Conservation (phyloP, 2,888 invertebrate genomes). For the Synanthedon tipuliformis region DNA sequence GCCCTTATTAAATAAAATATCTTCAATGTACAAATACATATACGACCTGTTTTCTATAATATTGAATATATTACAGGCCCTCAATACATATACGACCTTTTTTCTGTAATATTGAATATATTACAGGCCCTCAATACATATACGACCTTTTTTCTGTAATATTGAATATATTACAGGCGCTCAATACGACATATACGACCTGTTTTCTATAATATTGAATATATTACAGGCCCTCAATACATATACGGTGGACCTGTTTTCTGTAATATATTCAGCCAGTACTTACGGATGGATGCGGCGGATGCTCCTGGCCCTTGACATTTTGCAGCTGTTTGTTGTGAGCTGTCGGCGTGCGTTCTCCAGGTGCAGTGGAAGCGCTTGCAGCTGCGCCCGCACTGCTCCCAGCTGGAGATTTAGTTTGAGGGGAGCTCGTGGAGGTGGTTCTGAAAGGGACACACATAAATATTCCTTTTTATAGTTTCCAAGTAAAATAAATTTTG, state of each 20-base stretch:
- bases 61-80: too few species aligned
- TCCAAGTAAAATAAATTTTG: too few species aligned
- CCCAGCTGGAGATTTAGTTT: slow-evolving; percentile 81
- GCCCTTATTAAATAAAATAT: neutral
- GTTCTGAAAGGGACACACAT: slow-evolving; percentile 56
- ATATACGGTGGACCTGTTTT: neutral
- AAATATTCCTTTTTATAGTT: too few species aligned
- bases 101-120: too few species aligned
- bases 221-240: too few species aligned
- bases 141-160: too few species aligned
- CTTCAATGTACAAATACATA: too few species aligned
- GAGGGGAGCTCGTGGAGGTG: slow-evolving; percentile 77
- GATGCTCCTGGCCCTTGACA: slow-evolving; percentile 74
- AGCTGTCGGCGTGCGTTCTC: slow-evolving; percentile 71
- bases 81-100: too few species aligned
- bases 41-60: neutral
- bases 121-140: too few species aligned
- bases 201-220: too few species aligned
- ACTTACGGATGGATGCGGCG: slow-evolving; percentile 82
- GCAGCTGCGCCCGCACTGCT: slow-evolving; percentile 73
- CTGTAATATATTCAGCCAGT: slow-evolving; percentile 3
- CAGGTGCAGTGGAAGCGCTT: slow-evolving; percentile 59
- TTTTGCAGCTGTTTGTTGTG: slow-evolving; percentile 82
- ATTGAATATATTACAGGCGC: too few species aligned
- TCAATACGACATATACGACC: too few species aligned